These are phyloP conservation scores for Tychaedon coryphoeus DNA, from an alignment of 2,113 vertebrate genomes.

Conservation along the genomic window DNA sequence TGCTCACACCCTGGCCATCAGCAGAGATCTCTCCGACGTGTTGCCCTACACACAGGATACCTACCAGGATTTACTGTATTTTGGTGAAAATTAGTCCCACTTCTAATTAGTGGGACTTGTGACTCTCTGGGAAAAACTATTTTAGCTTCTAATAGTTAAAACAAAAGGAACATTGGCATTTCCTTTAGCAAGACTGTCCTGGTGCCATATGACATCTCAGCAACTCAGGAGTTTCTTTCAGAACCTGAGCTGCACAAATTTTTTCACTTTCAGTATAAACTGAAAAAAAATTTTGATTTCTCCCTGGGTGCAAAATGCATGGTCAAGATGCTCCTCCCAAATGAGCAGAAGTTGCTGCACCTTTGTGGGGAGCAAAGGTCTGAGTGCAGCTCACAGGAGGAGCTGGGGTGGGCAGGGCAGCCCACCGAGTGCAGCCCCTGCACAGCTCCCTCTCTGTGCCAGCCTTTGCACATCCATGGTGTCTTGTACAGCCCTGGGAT, in stretches of 20 bases:
- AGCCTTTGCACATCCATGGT: fast-evolving
- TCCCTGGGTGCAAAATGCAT: neutral
- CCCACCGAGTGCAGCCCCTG: fast-evolving
- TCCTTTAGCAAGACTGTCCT: neutral
- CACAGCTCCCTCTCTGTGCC: fast-evolving
- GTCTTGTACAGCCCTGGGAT: neutral
- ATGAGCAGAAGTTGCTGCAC: too few species aligned
- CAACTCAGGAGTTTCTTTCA: neutral
- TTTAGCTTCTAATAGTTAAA: neutral
- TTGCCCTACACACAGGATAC: neutral
- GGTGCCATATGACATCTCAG: neutral
- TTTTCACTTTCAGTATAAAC: neutral
- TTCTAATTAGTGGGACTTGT: neutral
- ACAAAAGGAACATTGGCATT: neutral
- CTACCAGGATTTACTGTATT: neutral
- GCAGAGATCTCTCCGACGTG: neutral
- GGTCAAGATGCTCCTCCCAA: neutral
- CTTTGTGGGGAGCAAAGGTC: neutral
- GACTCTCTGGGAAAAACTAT: neutral
- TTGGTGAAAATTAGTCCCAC: neutral
- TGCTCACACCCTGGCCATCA: neutral
- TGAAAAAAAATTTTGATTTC: neutral
- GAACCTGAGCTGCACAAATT: neutral
- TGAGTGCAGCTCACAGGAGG: fast-evolving
- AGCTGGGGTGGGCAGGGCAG: neutral